Percentiles rank a stretch among this genome's conserved stretches.
phyloP scores from a whole-genome alignment of 2,888 invertebrate species.

The Hesperia comma region DNA sequence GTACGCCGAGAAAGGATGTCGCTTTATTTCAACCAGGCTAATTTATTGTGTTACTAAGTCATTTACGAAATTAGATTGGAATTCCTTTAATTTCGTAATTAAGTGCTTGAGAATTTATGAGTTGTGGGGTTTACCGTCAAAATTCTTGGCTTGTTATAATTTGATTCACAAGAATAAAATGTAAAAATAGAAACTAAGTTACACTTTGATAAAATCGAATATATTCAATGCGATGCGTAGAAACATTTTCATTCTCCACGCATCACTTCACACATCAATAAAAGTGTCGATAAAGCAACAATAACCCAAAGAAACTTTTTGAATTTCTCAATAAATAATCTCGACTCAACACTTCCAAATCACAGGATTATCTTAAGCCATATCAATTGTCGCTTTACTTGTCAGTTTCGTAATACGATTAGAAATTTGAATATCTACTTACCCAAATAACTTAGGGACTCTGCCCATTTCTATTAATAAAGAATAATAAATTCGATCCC shows the following conservation, averaged over 20 bases:
- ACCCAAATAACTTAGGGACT: constrained; percentile 20
- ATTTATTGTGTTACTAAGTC: constrained; percentile 44
- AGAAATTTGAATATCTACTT: constrained; percentile 32
- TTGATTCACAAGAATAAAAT: constrained; percentile 8
- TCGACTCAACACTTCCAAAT: constrained; percentile 33
- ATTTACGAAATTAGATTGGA: constrained; percentile 43
- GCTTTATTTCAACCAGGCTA: constrained; percentile 40
- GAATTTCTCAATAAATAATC: constrained; percentile 30
- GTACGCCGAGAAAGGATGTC: constrained; percentile 35
- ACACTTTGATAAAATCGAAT: no score
- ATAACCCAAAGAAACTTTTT: background rate
- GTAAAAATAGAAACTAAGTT: no score
- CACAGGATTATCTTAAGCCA: constrained; percentile 32
- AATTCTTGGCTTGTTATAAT: background rate
- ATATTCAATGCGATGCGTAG: background rate
- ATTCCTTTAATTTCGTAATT: constrained; percentile 38
- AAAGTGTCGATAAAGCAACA: constrained; percentile 2
- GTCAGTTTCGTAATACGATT: constrained; percentile 34
- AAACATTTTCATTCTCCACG: background rate
- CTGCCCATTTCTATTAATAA: background rate
- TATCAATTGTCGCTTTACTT: constrained; percentile 32
- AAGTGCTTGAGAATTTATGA: constrained; percentile 28
- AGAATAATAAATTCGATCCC: background rate
- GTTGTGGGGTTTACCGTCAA: background rate
- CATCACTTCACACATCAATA: background rate